Evolutionary conservation across 2,797 vertebrate species (phyloP), one percentile per base, ranked within the genome.

Genomic region (Tapirus indicus): DNA sequence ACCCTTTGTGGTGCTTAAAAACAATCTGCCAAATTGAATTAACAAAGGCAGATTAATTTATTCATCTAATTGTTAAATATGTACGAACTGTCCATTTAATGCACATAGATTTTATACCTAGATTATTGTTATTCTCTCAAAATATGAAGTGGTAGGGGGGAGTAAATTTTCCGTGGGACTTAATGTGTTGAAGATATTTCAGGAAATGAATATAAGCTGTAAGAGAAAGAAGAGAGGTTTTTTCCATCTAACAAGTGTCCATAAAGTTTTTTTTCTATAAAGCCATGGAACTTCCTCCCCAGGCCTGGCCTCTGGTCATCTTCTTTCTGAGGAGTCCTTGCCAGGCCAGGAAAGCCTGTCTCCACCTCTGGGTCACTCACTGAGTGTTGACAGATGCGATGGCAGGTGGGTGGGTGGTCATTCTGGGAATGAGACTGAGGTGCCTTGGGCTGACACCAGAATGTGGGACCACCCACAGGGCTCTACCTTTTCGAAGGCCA

Each of bases 251-350:
- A 49, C 49, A 58, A 75, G n/a, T 20, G 71, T 71, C 86, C 44
- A 35, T 93, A 38, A 64, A 78, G 54, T 69, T 20, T 49, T 62
- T 74, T 80, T 91, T 79, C 44, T 78, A 6, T 60, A 64, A 78
- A 62, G 18, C 60, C 3, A 1, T 20, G 20, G 71, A 23, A 32
- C 47, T 89, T 68, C 38, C 78, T 64, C 20, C 69, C 77, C 17
- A 0, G 25, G 23, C 27, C 52, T 68, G 56, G 25, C n/a, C 27
- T 11, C 58, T 29, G 18, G 69, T 27, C 78, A 11, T 18, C 60
- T 47, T 44, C 41, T 21, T 44, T 54, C 54, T n/a, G 44, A 4
- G 9, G 64, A 21, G 23, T 5, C n/a, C 62, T 52, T 85, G 75
- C 11, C 9, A 2, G 54, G 75, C n/a, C 29, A 27, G 58, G 66